Evolutionary conservation across 1,140 invertebrate species (phyloP).

Genomic region (Apolygus lucorum): DNA sequence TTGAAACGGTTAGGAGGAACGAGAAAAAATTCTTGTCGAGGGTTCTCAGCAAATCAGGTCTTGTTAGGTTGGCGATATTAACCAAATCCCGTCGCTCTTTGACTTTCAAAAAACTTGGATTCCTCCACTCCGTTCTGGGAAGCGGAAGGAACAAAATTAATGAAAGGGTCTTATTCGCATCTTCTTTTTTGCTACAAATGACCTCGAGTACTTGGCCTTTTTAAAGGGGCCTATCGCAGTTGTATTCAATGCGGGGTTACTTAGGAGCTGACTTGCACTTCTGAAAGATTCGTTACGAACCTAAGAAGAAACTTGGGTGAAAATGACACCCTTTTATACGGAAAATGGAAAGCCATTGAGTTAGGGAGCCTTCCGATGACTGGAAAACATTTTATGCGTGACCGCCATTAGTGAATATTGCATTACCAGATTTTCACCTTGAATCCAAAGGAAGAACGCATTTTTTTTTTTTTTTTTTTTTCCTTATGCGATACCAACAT

Average conservation of each 20-base stretch:
- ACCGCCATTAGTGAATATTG: no score
- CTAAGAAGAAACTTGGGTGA: no score
- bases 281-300: not conserved
- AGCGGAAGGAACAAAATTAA: not conserved
- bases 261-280: not conserved
- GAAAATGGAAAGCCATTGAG: no score
- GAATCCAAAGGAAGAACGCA: no score
- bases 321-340: no score
- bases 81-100: not conserved
- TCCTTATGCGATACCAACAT: no score
- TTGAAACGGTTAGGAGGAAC: not conserved
- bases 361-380: no score
- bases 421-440: no score
- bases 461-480: no score
- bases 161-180: not conserved
- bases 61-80: not conserved
- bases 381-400: no score
- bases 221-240: not conserved
- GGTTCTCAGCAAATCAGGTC: not conserved
- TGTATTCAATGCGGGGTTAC: not conserved
- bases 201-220: not conserved
- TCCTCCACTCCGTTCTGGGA: not conserved
- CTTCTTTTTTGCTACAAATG: not conserved
- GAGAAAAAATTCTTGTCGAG: no score
- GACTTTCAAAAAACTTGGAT: not conserved